Evolutionary conservation across 2,113 vertebrate genomes (phyloP).

Genomic region (Fregata magnificens): DNA sequence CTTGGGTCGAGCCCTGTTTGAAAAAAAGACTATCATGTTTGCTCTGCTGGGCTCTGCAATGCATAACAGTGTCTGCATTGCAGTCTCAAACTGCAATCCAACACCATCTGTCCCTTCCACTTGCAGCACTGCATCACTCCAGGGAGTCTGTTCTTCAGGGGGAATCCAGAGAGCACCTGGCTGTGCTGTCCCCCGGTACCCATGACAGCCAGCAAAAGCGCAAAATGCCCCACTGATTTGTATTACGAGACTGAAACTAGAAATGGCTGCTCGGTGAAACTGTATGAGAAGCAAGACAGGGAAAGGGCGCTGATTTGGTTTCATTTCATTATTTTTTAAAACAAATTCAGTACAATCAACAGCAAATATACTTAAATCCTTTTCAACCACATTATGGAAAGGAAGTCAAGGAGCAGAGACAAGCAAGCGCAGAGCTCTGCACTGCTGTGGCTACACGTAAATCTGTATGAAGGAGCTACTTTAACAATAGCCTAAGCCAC

Average conservation of each 20-base stretch:
- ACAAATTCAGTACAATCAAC: neutral
- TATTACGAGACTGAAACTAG: rapidly evolving
- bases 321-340: neutral
- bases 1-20: neutral
- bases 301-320: neutral
- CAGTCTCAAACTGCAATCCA: constrained; percentile 38
- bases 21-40: neutral
- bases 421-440: neutral
- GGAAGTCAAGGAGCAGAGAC: neutral
- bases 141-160: neutral
- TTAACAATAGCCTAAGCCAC: neutral
- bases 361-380: neutral
- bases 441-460: neutral
- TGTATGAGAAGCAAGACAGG: neutral
- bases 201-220: neutral
- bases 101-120: constrained; percentile 6
- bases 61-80: constrained; percentile 44
- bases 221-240: no score
- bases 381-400: neutral
- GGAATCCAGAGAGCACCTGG: neutral
- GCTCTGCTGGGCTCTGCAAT: constrained; percentile 11
- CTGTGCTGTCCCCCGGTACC: neutral
- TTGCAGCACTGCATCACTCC: neutral
- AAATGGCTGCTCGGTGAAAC: neutral
- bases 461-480: neutral